A percentile compares a stretch with the other conserved stretches of the same genome.
Evolutionary conservation across 2,888 invertebrate genomes (phyloP).

Genomic region (Stictocephala bisonia): DNA sequence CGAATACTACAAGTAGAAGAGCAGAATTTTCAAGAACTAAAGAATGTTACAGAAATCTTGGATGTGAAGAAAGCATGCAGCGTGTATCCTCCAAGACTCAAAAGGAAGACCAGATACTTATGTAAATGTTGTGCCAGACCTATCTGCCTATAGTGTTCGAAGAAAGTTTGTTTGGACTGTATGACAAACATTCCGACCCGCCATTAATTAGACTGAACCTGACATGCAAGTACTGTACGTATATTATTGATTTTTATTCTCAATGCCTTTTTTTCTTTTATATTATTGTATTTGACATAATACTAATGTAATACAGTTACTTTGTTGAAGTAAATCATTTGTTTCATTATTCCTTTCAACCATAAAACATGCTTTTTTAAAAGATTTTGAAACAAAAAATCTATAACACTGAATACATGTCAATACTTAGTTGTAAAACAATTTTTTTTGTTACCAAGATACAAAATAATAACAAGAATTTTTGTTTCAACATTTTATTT

Average conservation of each 20-base stretch:
- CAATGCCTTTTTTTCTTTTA: neutral
- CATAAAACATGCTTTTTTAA: neutral
- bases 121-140: no score
- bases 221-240: no score
- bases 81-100: no score
- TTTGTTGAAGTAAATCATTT: neutral
- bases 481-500: no score
- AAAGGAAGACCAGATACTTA: neutral
- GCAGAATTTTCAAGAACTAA: neutral
- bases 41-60: neutral
- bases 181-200: neutral
- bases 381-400: neutral
- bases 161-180: neutral
- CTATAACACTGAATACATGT: no score
- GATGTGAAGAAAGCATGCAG: no score
- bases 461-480: no score
- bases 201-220: neutral
- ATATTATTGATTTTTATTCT: neutral
- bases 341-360: neutral
- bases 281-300: neutral
- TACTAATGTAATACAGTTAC: neutral
- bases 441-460: no score
- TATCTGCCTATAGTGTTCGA: no score
- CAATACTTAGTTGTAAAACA: no score
- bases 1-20: neutral